A percentile compares a stretch with the other conserved stretches of the same genome.
phyloP scores from a whole-genome alignment of 2,888 invertebrate genomes.

The Amitus sp. region DNA sequence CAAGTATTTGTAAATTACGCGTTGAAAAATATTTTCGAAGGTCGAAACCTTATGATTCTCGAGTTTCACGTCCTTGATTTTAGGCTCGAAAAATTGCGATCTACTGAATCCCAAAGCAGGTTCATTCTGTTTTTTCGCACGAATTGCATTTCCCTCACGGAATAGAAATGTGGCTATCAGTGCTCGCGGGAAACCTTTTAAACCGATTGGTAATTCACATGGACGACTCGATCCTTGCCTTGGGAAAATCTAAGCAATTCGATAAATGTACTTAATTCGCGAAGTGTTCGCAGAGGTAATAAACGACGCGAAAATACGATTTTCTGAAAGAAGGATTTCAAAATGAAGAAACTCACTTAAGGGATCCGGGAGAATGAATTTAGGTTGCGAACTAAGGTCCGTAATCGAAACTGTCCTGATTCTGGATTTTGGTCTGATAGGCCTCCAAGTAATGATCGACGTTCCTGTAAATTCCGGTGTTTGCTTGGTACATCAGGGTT shows the following conservation, averaged over 20 bases:
- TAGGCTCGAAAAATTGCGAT: background rate
- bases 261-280: constrained; percentile 1
- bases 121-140: too few relatives aligned
- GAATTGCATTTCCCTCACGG: background rate
- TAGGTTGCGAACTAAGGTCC: constrained; percentile 68
- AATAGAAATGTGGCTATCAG: background rate
- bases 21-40: too few relatives aligned
- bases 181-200: background rate
- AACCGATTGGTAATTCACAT: background rate
- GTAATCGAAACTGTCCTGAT: constrained; percentile 89
- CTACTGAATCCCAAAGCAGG: too few relatives aligned
- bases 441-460: constrained; percentile 89
- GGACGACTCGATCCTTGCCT: background rate
- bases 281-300: too few relatives aligned
- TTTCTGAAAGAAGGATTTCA: too few relatives aligned
- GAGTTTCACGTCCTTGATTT: background rate
- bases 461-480: constrained; percentile 91
- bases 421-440: constrained; percentile 86
- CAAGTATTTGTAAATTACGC: too few relatives aligned
- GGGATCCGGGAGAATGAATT: background rate
- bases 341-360: background rate
- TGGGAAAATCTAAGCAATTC: background rate
- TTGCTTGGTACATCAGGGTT: constrained; percentile 93
- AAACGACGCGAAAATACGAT: too few relatives aligned
- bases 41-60: background rate